Conservation (phyloP, 2,888 invertebrate genomes). For the Agrilus cyanescens region DNA sequence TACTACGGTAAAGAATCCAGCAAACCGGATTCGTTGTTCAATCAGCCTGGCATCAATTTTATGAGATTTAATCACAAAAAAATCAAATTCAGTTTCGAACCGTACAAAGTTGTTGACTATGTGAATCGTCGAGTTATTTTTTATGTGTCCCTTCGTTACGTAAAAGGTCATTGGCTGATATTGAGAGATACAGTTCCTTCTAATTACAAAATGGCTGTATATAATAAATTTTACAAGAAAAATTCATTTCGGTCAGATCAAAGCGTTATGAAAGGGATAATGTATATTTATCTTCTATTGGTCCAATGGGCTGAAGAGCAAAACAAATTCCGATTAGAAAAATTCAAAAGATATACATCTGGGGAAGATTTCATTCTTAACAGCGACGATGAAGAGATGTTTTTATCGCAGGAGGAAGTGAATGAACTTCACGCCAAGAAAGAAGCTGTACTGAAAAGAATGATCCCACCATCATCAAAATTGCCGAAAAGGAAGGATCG, state of each 20-base stretch:
- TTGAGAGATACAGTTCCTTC: slow-evolving; percentile 18
- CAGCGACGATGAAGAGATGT: slow-evolving; percentile 20
- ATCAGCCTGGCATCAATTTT: slow-evolving; percentile 14
- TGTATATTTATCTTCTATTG: slow-evolving; percentile 15
- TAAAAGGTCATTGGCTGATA: slow-evolving; percentile 17
- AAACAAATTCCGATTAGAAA: slow-evolving; percentile 14
- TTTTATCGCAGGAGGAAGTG: slow-evolving; percentile 16
- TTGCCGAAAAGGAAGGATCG: no score
- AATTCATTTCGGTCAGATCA: slow-evolving; percentile 12
- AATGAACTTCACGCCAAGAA: slow-evolving; percentile 11
- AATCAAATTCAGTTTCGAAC: slow-evolving; percentile 21
- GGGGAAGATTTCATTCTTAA: slow-evolving; percentile 17
- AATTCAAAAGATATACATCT: slow-evolving; percentile 14
- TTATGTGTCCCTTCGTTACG: slow-evolving; percentile 17
- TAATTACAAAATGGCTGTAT: slow-evolving; percentile 12
- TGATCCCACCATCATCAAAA: slow-evolving; percentile 8
- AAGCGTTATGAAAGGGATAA: slow-evolving; percentile 3
- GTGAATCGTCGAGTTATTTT: slow-evolving; percentile 15
- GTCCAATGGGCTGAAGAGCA: slow-evolving; percentile 15
- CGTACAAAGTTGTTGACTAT: slow-evolving; percentile 12
- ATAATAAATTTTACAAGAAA: slow-evolving; percentile 12
- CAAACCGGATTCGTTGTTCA: slow-evolving; percentile 10
- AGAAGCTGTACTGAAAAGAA: slow-evolving; percentile 10
- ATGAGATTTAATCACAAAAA: slow-evolving; percentile 15
- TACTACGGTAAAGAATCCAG: slow-evolving; percentile 3